Percentiles rank a stretch among this genome's conserved stretches.
phyloP scores from a whole-genome alignment of 2,888 invertebrate species.

The Strigamia maritima region DNA sequence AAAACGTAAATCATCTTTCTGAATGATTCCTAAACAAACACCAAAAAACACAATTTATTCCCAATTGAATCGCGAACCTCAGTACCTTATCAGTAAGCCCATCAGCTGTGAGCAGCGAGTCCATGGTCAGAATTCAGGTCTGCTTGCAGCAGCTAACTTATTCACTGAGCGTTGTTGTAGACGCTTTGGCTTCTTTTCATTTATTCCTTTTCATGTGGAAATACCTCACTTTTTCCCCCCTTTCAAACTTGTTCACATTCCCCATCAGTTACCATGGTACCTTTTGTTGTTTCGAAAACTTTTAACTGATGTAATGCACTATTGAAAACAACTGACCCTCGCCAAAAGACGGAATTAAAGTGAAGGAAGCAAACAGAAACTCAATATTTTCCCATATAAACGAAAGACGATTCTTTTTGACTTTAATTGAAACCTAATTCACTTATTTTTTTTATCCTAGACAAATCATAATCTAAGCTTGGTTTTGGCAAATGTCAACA shows the following conservation, averaged over 20 bases:
- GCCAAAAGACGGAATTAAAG: neutral
- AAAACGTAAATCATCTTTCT: neutral
- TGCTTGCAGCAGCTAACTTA: neutral
- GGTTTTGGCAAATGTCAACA: neutral
- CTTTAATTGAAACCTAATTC: conserved; percentile 2
- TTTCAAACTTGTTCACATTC: neutral
- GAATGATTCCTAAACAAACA: neutral
- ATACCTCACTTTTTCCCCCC: neutral
- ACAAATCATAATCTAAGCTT: neutral
- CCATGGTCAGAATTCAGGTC: conserved; percentile 18
- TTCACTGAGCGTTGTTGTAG: neutral
- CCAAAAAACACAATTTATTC: neutral
- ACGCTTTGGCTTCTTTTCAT: conserved; percentile 25
- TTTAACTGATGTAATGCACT: neutral
- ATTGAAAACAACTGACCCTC: neutral
- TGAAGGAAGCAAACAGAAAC: neutral
- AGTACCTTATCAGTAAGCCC: conserved; percentile 28
- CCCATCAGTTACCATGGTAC: neutral
- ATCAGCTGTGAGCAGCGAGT: conserved; percentile 13
- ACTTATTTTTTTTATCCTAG: neutral
- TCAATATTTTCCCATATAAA: neutral
- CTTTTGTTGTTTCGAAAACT: conserved; percentile 24
- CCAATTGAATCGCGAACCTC: neutral
- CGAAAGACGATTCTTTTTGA: neutral
- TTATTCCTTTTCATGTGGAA: conserved; percentile 32